A percentile compares a stretch with the other conserved stretches of the same genome.
Conservation (phyloP, 2,113 vertebrate species). For the Onychostoma macrolepis region DNA sequence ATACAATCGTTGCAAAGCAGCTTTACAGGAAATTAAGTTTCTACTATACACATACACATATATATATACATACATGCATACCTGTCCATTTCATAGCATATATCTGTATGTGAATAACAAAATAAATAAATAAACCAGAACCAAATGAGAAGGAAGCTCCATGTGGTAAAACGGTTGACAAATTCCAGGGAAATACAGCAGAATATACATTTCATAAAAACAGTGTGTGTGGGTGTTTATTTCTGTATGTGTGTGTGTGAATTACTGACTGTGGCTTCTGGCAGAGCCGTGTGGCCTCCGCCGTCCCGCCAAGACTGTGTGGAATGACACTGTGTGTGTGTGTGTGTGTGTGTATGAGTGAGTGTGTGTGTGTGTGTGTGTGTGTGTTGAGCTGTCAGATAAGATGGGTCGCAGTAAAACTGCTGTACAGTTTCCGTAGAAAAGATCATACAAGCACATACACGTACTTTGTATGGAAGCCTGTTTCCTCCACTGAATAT, state of each 20-base stretch:
- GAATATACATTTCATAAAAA: slow-evolving; percentile 74
- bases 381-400: too few species aligned
- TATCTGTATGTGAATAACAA: slow-evolving; percentile 4
- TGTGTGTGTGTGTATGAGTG: slow-evolving; percentile 41
- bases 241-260: slow-evolving; percentile 34
- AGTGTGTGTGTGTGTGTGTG: slow-evolving; percentile 35
- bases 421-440: too few species aligned
- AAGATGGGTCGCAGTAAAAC: too few species aligned
- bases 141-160: not conserved
- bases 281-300: slow-evolving; percentile 69
- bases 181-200: slow-evolving; percentile 64
- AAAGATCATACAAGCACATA: too few species aligned
- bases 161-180: slow-evolving; percentile 34
- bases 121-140: not conserved
- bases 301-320: slow-evolving; percentile 65
- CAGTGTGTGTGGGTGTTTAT: slow-evolving; percentile 63
- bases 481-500: too few species aligned
- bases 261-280: slow-evolving; percentile 66
- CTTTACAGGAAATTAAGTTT: too few species aligned
- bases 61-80: too few species aligned
- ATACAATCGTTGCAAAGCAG: too few species aligned
- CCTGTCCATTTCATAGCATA: not conserved
- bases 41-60: too few species aligned
- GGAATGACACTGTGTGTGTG: slow-evolving; percentile 62
- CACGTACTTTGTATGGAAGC: too few species aligned